Conservation (phyloP, 2,888 invertebrate genomes). For the Drosophila parthenogenetica region DNA sequence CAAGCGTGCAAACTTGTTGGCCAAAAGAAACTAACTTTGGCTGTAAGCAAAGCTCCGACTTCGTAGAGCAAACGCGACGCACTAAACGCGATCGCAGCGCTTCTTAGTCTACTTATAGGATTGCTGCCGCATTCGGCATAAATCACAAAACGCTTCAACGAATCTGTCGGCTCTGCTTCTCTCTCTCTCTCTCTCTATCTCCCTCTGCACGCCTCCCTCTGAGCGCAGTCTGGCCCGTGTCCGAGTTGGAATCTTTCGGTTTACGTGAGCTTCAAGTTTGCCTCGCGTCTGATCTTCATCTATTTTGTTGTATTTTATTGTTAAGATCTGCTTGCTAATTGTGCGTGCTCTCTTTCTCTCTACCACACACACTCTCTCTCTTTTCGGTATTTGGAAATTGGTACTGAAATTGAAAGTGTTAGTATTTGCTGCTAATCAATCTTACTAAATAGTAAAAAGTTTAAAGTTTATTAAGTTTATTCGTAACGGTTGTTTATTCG, state of each 20-base stretch:
- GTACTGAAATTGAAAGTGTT: conserved; percentile 61
- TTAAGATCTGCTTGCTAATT: conserved; percentile 58
- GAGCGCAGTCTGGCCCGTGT: background rate
- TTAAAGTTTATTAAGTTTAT: conserved; percentile 41
- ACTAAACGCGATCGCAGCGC: conserved; percentile 75
- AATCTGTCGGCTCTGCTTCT: background rate
- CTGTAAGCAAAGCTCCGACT: conserved; percentile 20
- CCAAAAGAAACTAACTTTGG: conserved; percentile 20
- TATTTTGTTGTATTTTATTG: conserved; percentile 37
- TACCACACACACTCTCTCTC: background rate
- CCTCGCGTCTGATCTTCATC: background rate
- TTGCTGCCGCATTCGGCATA: conserved; percentile 21
- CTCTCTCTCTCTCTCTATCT: background rate
- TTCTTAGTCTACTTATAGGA: conserved; percentile 77
- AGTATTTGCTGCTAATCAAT: conserved; percentile 66
- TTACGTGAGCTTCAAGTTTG: conserved; percentile 10
- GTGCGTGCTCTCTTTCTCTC: conserved; percentile 6
- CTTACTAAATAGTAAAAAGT: conserved; percentile 44
- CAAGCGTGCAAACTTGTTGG: conserved; percentile 56
- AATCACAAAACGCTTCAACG: conserved; percentile 9
- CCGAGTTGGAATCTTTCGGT: background rate
- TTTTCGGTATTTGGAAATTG: conserved; percentile 5
- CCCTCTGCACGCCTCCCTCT: background rate
- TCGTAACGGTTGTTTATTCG: conserved; percentile 46
- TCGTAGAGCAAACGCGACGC: conserved; percentile 66